Conservation (phyloP, 2,113 vertebrate species). For the Triplophysa dalaica region DNA sequence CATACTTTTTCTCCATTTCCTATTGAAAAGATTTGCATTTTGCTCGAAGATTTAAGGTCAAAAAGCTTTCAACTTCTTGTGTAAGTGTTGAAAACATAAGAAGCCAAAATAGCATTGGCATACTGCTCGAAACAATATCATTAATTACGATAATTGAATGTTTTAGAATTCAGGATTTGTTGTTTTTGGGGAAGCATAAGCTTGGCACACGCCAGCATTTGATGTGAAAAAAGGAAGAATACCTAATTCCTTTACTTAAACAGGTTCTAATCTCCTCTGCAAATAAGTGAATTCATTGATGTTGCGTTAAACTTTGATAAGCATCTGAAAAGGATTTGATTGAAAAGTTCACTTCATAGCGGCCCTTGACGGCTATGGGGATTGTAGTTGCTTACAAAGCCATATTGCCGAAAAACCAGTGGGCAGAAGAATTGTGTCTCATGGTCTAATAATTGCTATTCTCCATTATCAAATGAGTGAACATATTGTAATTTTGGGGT, state of each 20-base stretch:
- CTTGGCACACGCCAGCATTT: neutral
- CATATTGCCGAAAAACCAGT: neutral
- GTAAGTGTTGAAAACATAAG: neutral
- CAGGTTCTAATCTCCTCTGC: too few relatives aligned
- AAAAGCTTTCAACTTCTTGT: neutral
- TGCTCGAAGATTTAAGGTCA: conserved; percentile 14
- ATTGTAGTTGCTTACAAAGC: neutral
- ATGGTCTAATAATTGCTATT: conserved; percentile 17
- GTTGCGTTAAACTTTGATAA: too few relatives aligned
- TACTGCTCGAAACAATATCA: neutral
- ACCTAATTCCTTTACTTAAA: neutral
- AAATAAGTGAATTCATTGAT: too few relatives aligned
- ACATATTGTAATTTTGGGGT: conserved; percentile 11
- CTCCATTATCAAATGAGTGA: neutral
- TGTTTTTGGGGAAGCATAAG: neutral
- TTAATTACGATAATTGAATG: neutral
- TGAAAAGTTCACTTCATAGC: neutral
- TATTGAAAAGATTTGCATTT: conserved; percentile 24
- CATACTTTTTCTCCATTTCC: conserved; percentile 57
- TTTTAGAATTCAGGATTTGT: neutral
- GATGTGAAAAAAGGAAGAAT: neutral
- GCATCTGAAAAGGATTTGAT: too few relatives aligned
- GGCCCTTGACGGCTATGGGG: neutral
- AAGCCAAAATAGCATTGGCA: neutral
- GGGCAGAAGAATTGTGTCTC: neutral